A percentile compares a stretch with the other conserved stretches of the same genome.
Conservation (phyloP, 1,140 invertebrate species). For the Propsilocerus akamusi region DNA sequence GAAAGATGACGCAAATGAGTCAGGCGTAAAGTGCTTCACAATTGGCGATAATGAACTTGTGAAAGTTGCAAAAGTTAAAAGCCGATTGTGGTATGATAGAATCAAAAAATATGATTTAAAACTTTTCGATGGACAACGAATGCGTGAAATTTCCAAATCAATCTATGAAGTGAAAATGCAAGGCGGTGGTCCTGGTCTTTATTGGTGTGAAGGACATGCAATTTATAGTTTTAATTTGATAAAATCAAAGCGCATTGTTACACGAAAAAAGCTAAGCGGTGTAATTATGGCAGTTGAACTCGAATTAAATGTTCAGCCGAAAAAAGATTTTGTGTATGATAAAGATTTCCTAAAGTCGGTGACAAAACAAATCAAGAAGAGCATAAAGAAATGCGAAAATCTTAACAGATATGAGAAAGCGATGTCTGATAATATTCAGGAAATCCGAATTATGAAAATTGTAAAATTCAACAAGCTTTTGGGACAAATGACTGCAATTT, state of each 20-base stretch:
- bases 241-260: slow-evolving; percentile 11
- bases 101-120: slow-evolving; percentile 6
- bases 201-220: slow-evolving; percentile 26
- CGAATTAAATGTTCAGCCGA: no score
- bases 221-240: slow-evolving; percentile 13
- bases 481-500: no score
- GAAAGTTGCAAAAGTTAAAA: slow-evolving; percentile 11
- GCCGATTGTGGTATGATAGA: slow-evolving; percentile 13
- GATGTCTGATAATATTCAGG: no score
- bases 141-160: slow-evolving; percentile 9
- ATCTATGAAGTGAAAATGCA: slow-evolving; percentile 17
- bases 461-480: no score
- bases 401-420: no score
- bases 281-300: no score
- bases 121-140: slow-evolving; percentile 11
- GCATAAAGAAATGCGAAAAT: no score
- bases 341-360: no score
- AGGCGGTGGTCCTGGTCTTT: slow-evolving; percentile 21
- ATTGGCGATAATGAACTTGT: slow-evolving; percentile 14
- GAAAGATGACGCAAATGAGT: slow-evolving; percentile 7
- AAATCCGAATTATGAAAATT: no score
- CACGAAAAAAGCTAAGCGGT: slow-evolving; percentile 13
- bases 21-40: slow-evolving; percentile 19
- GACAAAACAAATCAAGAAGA: no score
- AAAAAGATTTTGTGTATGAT: no score